Base-by-base conservation (phyloP, 2,797 vertebrate genomes). In the Crypturellus tataupa region DNA sequence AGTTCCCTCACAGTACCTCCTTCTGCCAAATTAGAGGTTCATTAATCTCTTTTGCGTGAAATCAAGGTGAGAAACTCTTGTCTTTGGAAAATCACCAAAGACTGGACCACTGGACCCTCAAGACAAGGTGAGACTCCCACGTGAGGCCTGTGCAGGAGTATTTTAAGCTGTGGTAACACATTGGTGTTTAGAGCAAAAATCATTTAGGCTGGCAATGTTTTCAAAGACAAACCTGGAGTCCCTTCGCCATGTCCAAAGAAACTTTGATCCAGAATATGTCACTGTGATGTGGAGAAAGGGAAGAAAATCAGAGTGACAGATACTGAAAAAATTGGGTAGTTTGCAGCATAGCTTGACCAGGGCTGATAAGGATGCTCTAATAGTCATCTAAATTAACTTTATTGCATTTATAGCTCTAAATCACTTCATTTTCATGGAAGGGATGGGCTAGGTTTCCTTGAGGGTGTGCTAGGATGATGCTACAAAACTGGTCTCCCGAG, bases 151-250 rank as follows among this genome's bases (percentile, higher is more conserved):
- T 19, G 9, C 53, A n/a, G 13, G 14, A 20, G 13, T 20, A 24
- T 9, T 8, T 25, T 33, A 80, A 67, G 17, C n/a, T 70, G 11
- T 0, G 1, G 47, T 4, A 6, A 1, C 46, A 5, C 46, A n/a
- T 0, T 12, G 25, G 6, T 49, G 73, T 88, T 83, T 51, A 75
- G 42, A 60, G 35, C 4, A 64, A 56, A 80, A 39, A 9, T 53
- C 51, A 17, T 55, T 31, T 55, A 24, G 51, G 10, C 10, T 64
- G 39, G 83, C 27, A 29, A 53, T 53, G 51, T 17, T 53, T 53
- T 29, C 51, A 53, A 16, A 53, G 8, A 16, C 51, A 53, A 29
- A 17, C 15, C 27, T 53, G 51, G 27, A 29, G 51, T 16, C 25
- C 25, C 27, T 53, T 16, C 25, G 8, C 51, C 7, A 16, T 53